Base-by-base conservation (phyloP, 2,888 invertebrate species). In the Liopterus haemorrhoidalis region DNA sequence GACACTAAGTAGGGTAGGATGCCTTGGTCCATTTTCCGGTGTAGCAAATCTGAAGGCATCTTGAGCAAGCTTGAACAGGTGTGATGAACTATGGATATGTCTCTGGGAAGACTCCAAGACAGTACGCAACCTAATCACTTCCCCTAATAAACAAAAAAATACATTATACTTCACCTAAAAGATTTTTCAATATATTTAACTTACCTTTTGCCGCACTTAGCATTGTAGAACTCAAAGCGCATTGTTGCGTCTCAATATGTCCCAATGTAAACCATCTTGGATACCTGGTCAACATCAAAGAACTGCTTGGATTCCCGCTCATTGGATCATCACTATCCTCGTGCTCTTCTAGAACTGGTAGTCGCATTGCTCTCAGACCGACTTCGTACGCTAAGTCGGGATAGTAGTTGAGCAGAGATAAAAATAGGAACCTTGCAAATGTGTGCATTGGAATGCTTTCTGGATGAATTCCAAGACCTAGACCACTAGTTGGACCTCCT, bases 391-490 rank as follows among this genome's bases (percentile, higher is more conserved):
- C 87, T 52, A 89, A 71, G 58, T 88, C 86, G 0, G 82, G 77
- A 62, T 88, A 84, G 52, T 78, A 76, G 33, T 82, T 79, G 57
- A 87, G 71, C 51, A 89, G 71, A 18, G 85, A 80, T 20, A 83
- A 76, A 71, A 89, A 89, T 52, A 88, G 73, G 67, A 82, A 88
- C 52, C 84, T 67, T 6, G 88, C 87, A 68, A 87, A 86, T 28
- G 85, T 86, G 63, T 89, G 88, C 75, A 88, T 86, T 12, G 89
- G 88, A 54, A 85, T 82, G 25, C 85, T 84, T 56, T 88, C 82
- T 0, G 86, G 81, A 64, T 86, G 86, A 52, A 87, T 82, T 16
- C 85, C 85, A 46, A 75, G 69, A 11, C 79, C 81, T 15, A 88
- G 73, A 24, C 85, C 86, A 52, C 85, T 84, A 5, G 81, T 79